A percentile compares a stretch with the other conserved stretches of the same genome.
Conservation (phyloP, 2,113 vertebrate species). For the Oryzias melastigma region DNA sequence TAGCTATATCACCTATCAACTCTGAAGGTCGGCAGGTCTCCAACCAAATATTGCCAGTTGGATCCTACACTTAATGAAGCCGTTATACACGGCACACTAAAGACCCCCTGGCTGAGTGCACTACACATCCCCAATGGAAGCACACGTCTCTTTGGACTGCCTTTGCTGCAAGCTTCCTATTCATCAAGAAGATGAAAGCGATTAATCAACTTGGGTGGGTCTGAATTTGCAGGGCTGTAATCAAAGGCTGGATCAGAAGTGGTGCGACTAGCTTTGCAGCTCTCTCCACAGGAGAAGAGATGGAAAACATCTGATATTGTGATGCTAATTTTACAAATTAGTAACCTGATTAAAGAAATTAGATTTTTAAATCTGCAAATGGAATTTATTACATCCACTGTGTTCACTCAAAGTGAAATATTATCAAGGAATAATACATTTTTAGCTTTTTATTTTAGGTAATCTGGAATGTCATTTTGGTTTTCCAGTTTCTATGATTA, state of each 20-base stretch:
- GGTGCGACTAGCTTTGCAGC: slow-evolving; percentile 3
- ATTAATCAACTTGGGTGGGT: slow-evolving; percentile 27
- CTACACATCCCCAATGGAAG: slow-evolving; percentile 15
- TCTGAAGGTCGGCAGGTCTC: slow-evolving; percentile 9
- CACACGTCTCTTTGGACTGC: slow-evolving; percentile 38
- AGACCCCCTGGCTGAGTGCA: slow-evolving; percentile 21
- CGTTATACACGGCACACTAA: slow-evolving; percentile 16
- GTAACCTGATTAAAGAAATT: slow-evolving; percentile 17
- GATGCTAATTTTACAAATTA: slow-evolving; percentile 31
- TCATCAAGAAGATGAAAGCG: slow-evolving; percentile 47
- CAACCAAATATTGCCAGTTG: slow-evolving; percentile 4
- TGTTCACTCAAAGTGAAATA: background rate
- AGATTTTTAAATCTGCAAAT: slow-evolving; percentile 14
- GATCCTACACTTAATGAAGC: slow-evolving; percentile 29
- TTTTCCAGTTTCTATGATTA: background rate
- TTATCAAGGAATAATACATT: too few relatives aligned
- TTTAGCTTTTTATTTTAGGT: too few relatives aligned
- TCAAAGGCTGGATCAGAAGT: slow-evolving; percentile 40
- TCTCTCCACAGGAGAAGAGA: slow-evolving; percentile 5
- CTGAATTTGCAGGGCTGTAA: slow-evolving; percentile 12
- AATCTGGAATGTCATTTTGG: too few relatives aligned
- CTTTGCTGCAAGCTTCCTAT: slow-evolving; percentile 23
- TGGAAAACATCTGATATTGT: slow-evolving; percentile 9
- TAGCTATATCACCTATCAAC: background rate
- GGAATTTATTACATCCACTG: slow-evolving; percentile 1